Percentiles rank a stretch among this genome's conserved stretches.
Conservation (phyloP, 2,113 vertebrate species). For the Apus apus region DNA sequence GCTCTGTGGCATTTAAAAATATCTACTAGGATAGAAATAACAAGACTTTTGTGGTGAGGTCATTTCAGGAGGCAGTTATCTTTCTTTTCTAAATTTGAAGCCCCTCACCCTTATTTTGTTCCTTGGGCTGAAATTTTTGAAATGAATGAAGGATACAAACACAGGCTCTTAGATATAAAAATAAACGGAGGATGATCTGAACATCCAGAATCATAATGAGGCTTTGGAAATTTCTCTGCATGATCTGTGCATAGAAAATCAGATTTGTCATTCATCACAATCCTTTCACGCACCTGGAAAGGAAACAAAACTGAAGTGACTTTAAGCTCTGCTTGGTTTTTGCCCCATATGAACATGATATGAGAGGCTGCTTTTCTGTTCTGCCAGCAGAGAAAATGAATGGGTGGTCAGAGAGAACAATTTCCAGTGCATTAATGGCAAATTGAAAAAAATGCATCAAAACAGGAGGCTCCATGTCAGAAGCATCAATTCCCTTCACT, state of each 20-base stretch:
- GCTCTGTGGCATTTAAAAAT: background rate
- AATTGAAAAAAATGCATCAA: constrained; percentile 12
- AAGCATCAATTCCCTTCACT: background rate
- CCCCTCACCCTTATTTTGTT: background rate
- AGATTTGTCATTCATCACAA: background rate
- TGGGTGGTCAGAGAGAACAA: background rate
- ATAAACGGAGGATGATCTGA: background rate
- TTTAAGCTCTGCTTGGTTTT: background rate
- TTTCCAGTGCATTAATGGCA: constrained; percentile 8
- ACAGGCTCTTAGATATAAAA: background rate
- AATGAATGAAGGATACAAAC: background rate
- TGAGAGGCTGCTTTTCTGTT: background rate
- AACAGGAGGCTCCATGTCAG: background rate
- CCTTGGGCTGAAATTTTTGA: background rate
- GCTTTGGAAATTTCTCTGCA: background rate
- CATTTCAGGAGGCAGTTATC: background rate
- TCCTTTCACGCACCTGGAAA: background rate
- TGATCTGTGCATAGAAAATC: background rate
- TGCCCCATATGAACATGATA: background rate
- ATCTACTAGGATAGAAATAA: background rate
- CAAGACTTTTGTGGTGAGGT: background rate
- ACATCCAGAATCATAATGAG: background rate
- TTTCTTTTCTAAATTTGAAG: background rate
- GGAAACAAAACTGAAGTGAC: background rate
- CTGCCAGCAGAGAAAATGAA: background rate